A percentile compares a stretch with the other conserved stretches of the same genome.
Conservation (phyloP, 2,113 vertebrate genomes). For the Gymnocephalus cernua region DNA sequence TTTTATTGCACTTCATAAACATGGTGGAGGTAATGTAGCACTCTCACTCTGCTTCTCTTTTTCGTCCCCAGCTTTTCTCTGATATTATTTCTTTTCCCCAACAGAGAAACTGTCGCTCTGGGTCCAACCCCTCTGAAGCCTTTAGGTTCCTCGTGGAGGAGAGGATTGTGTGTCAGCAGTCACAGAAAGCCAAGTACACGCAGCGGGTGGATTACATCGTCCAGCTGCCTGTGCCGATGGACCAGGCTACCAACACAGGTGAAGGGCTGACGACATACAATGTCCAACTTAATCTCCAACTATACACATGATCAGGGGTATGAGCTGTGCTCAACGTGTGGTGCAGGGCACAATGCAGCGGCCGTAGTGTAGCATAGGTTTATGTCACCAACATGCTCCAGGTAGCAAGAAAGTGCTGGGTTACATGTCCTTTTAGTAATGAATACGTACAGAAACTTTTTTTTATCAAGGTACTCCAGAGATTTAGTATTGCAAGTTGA, state of each 20-base stretch:
- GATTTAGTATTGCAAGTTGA: not conserved
- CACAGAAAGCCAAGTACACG: slow-evolving; percentile 98
- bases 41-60: not conserved
- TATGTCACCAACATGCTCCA: not conserved
- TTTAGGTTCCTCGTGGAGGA: slow-evolving; percentile 98
- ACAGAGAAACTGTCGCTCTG: slow-evolving; percentile 97
- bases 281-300: not conserved
- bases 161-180: slow-evolving; percentile 96
- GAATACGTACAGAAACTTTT: not conserved
- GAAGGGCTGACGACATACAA: not conserved
- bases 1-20: slow-evolving; percentile 98
- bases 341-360: not conserved
- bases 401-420: no score
- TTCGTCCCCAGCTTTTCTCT: not conserved
- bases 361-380: not conserved
- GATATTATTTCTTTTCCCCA: not conserved
- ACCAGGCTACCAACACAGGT: slow-evolving; percentile 98
- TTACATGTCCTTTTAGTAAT: not conserved
- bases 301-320: not conserved
- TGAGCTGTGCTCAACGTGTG: not conserved
- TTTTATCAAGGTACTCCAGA: not conserved
- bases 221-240: slow-evolving; percentile 97
- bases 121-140: slow-evolving; percentile 95
- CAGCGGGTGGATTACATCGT: slow-evolving; percentile 98
- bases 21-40: slow-evolving; percentile 94